Evolutionary conservation across 2,888 invertebrate species (phyloP).

Genomic region (Odontomyia ornata): DNA sequence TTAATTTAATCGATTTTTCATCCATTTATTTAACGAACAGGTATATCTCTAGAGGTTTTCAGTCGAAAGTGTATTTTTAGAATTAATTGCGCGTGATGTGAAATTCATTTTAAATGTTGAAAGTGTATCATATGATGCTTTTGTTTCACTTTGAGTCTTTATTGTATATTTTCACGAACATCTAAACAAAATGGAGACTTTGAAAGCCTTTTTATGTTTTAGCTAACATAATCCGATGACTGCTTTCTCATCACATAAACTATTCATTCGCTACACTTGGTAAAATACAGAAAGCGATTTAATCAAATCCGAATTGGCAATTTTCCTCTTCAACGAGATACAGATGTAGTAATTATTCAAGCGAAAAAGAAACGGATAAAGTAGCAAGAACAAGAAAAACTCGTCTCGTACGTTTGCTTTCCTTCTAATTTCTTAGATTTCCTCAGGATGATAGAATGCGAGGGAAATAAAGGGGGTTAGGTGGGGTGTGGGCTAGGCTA

Average conservation of each 20-base stretch:
- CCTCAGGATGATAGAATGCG: not conserved
- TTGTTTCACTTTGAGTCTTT: too few species aligned
- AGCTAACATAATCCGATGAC: not conserved
- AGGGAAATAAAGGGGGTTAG: too few species aligned
- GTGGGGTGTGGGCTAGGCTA: too few species aligned
- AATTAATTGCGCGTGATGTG: too few species aligned
- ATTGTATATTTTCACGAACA: too few species aligned
- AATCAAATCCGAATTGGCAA: slow-evolving; percentile 1
- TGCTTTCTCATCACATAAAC: not conserved
- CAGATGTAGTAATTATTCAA: not conserved
- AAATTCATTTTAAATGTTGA: too few species aligned
- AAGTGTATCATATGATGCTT: too few species aligned
- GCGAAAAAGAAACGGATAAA: not conserved
- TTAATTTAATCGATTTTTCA: too few species aligned
- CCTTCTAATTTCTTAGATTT: not conserved
- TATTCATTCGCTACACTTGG: not conserved
- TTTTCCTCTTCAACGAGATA: not conserved
- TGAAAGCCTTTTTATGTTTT: not conserved
- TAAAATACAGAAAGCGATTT: not conserved
- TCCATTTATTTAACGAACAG: too few species aligned
- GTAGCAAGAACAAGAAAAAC: not conserved
- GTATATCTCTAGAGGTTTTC: too few species aligned
- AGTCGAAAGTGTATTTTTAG: too few species aligned
- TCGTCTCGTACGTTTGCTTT: not conserved
- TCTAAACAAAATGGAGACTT: too few species aligned